phyloP scores from a whole-genome alignment of 2,888 invertebrate species.

The Apodemia mormo region DNA sequence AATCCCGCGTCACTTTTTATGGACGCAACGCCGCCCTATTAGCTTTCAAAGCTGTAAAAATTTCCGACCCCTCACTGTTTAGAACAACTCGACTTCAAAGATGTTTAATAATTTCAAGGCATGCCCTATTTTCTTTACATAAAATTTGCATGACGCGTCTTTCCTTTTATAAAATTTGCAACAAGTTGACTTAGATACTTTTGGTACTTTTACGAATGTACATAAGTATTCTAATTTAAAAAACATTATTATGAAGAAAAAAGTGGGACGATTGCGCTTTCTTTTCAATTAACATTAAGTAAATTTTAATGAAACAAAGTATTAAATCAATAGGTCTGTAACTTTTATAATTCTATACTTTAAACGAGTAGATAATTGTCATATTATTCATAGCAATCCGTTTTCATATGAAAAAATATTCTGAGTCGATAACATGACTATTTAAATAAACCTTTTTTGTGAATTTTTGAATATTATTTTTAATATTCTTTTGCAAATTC shows the following conservation, averaged over 20 bases:
- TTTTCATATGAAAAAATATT: no score
- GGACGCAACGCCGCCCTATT: slow-evolving; percentile 35
- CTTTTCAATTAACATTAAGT: neutral
- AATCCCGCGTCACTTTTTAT: slow-evolving; percentile 38
- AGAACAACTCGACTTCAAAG: slow-evolving; percentile 39
- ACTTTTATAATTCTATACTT: no score
- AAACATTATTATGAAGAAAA: neutral
- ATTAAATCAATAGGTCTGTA: no score
- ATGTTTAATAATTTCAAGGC: slow-evolving; percentile 36
- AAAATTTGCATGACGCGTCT: slow-evolving; percentile 33
- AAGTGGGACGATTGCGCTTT: neutral
- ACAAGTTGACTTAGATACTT: slow-evolving; percentile 17
- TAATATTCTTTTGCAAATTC: no score
- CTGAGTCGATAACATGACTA: no score
- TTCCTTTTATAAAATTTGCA: slow-evolving; percentile 21
- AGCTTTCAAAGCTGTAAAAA: slow-evolving; percentile 40
- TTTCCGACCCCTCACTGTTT: slow-evolving; percentile 37
- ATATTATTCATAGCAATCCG: no score
- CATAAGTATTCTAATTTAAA: slow-evolving; percentile 5
- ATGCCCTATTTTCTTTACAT: slow-evolving; percentile 36
- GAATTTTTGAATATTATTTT: no score
- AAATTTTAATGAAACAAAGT: no score
- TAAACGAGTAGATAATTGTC: no score
- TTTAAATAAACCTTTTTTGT: no score
- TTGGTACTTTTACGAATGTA: slow-evolving; percentile 15